These are phyloP conservation scores for Ophonus ardosiacus DNA, from an alignment of 2,888 invertebrate species.

Conservation along the genomic window DNA sequence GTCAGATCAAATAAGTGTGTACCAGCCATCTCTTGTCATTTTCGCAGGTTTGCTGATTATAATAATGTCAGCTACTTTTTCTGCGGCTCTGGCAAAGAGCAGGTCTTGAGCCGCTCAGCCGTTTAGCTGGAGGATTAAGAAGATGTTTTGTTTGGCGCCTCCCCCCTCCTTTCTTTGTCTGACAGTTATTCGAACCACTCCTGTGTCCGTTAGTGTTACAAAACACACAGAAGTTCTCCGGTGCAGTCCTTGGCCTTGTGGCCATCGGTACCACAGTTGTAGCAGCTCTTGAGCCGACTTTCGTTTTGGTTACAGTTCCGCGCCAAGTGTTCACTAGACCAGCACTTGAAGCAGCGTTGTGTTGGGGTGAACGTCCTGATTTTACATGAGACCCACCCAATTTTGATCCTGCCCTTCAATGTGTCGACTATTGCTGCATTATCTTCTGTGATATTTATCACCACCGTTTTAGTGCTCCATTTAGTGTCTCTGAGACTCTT, in stretches of 20 bases:
- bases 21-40: neutral
- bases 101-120: constrained; percentile 42
- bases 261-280: neutral
- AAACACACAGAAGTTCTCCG: neutral
- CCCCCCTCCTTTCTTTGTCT: neutral
- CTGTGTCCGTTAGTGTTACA: neutral
- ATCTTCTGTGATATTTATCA: neutral
- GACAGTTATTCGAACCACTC: neutral
- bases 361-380: neutral
- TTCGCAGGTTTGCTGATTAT: neutral
- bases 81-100: constrained; percentile 66
- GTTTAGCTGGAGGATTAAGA: constrained; percentile 38
- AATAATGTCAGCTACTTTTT: constrained; percentile 68
- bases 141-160: neutral
- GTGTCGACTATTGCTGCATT: neutral
- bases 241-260: too few relatives aligned
- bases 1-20: constrained; percentile 60
- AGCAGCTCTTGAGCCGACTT: neutral
- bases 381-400: neutral
- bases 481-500: neutral
- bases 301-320: neutral
- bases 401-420: neutral
- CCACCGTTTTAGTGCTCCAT: neutral
- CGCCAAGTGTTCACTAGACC: neutral
- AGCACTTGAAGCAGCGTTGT: neutral